A percentile compares a stretch with the other conserved stretches of the same genome.
Evolutionary conservation across 2,113 vertebrate species (phyloP).

Genomic region (Morone saxatilis): DNA sequence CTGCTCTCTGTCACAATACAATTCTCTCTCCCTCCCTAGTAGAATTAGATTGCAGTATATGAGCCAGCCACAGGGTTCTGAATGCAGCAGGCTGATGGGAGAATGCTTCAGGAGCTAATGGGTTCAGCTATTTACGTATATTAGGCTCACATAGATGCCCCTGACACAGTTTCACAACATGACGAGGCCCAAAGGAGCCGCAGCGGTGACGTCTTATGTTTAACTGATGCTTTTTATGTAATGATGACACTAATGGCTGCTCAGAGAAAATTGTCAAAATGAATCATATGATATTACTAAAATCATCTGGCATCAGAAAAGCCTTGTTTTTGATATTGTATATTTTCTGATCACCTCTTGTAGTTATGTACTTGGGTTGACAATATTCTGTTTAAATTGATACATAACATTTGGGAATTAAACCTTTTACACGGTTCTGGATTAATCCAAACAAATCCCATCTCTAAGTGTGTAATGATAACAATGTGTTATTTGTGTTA

Average conservation of each 20-base stretch:
- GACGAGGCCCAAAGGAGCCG: conserved; percentile 21
- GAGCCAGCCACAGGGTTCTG: conserved; percentile 63
- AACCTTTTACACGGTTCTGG: conserved; percentile 37
- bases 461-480: conserved; percentile 30
- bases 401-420: conserved; percentile 31
- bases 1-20: conserved; percentile 72
- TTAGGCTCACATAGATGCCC: conserved; percentile 55
- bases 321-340: background rate
- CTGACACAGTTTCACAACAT: conserved; percentile 43
- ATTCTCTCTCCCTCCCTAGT: conserved; percentile 62
- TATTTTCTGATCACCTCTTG: background rate
- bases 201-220: conserved; percentile 31
- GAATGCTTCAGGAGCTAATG: conserved; percentile 74
- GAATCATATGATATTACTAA: conserved; percentile 1
- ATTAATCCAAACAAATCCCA: conserved; percentile 57
- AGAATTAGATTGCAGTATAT: conserved; percentile 81
- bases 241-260: conserved; percentile 12
- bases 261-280: background rate
- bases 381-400: conserved; percentile 24
- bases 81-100: conserved; percentile 70
- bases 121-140: conserved; percentile 66
- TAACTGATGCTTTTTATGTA: conserved; percentile 11
- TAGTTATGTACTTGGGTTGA: conserved; percentile 16
- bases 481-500: conserved; percentile 25
- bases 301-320: conserved; percentile 13